Conservation (phyloP, 1,140 invertebrate species). For the Sminthurinus signatus region DNA sequence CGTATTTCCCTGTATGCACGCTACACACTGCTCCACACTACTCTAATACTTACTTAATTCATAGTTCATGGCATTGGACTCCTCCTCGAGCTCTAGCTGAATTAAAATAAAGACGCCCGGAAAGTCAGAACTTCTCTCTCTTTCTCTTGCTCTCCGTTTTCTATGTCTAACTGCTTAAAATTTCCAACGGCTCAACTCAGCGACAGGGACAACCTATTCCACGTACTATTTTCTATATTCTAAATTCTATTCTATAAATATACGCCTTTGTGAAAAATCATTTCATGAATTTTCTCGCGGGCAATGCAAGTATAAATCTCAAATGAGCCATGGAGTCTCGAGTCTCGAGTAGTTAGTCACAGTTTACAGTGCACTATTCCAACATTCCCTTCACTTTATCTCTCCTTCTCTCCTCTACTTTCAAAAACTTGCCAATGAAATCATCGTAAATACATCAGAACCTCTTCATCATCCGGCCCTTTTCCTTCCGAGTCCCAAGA, state of each 20-base stretch:
- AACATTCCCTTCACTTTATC: not conserved
- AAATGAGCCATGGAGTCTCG: conserved; percentile 13
- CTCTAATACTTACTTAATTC: no score
- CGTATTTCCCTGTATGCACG: not conserved
- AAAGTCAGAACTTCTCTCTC: conserved; percentile 26
- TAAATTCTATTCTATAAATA: conserved; percentile 5
- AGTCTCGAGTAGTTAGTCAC: conserved; percentile 9
- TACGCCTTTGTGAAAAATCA: conserved; percentile 16
- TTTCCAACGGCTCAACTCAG: no score
- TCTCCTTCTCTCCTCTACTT: conserved; percentile 1
- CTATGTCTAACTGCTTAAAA: conserved; percentile 13
- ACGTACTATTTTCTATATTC: not conserved
- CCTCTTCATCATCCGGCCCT: conserved; percentile 15
- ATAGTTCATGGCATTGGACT: no score
- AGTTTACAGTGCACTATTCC: not conserved
- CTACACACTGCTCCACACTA: no score
- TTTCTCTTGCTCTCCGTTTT: conserved; percentile 15
- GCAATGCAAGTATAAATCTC: conserved; percentile 15
- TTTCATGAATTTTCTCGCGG: conserved; percentile 12
- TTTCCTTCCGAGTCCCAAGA: not conserved
- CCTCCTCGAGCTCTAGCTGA: no score
- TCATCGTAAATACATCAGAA: conserved; percentile 9
- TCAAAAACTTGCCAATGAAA: conserved; percentile 1
- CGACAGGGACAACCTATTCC: conserved; percentile 2
- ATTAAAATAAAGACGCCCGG: conserved; percentile 14